These are phyloP conservation scores for Myripristis murdjan DNA, from an alignment of 2,797 vertebrate species.

Conservation along the genomic window DNA sequence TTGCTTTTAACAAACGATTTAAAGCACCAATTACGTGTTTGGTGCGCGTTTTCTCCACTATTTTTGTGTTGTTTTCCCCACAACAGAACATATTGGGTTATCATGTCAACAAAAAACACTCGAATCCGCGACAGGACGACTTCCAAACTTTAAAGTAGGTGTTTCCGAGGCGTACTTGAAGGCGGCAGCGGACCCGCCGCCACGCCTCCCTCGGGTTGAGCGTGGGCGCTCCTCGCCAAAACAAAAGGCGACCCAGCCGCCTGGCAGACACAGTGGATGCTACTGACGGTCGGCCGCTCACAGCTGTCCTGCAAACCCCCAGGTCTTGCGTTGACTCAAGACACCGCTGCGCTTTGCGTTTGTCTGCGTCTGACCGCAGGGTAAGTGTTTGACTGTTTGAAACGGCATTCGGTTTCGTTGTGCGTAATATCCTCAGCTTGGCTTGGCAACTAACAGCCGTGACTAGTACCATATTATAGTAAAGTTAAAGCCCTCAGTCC, in stretches of 20 bases:
- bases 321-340: neutral
- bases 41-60: no score
- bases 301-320: neutral
- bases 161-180: constrained; percentile 58
- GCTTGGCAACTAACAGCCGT: no score
- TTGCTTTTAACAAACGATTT: no score
- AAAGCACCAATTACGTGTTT: no score
- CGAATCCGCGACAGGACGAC: no score
- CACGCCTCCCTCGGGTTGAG: constrained; percentile 52
- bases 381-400: constrained; percentile 48
- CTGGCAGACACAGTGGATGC: neutral
- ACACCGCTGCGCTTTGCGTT: neutral
- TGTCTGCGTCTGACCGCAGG: constrained; percentile 5
- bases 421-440: neutral
- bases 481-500: no score
- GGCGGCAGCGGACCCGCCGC: constrained; percentile 39
- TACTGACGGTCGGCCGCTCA: neutral
- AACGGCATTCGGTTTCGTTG: neutral
- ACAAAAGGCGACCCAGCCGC: constrained; percentile 36
- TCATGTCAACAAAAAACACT: no score
- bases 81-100: no score
- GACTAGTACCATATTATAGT: no score
- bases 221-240: neutral
- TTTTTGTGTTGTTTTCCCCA: no score
- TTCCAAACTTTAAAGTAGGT: rapidly evolving